A percentile compares a stretch with the other conserved stretches of the same genome.
Evolutionary conservation across 2,797 vertebrate genomes (phyloP).

Genomic region (Ptychadena robeensis): DNA sequence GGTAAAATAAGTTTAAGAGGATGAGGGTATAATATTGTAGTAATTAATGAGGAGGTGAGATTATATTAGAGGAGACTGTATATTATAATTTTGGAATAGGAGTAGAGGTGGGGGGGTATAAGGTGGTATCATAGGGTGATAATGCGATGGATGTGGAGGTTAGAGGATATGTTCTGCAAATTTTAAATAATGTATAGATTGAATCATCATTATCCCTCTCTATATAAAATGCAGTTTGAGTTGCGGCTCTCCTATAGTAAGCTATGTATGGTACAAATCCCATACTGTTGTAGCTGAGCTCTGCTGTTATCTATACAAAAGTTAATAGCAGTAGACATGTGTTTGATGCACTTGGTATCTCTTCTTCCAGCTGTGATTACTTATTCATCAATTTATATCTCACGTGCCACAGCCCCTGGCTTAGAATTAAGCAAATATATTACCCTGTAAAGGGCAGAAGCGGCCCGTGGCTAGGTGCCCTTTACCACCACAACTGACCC

Average conservation of each 20-base stretch:
- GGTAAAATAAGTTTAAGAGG: no score
- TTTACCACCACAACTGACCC: background rate
- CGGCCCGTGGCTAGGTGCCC: slow-evolving; percentile 14
- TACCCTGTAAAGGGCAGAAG: slow-evolving; percentile 29
- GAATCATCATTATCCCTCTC: background rate
- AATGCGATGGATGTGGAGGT: no score
- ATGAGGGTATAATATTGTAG: no score
- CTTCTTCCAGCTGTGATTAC: background rate
- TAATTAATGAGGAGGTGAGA: no score
- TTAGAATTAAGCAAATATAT: slow-evolving; percentile 26
- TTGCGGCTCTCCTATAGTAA: background rate
- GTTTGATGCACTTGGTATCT: background rate
- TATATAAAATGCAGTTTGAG: background rate
- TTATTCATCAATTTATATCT: background rate
- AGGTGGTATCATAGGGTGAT: no score
- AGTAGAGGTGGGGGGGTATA: no score
- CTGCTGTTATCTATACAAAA: background rate
- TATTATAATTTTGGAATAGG: no score
- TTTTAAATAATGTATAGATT: no score
- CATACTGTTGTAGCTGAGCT: background rate
- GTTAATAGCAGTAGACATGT: background rate
- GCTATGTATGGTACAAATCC: background rate
- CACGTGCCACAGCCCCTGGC: background rate
- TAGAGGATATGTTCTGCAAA: background rate
- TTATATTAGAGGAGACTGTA: no score